Evolutionary conservation across 2,113 vertebrate genomes (phyloP).

Genomic region (Apteryx owenii): DNA sequence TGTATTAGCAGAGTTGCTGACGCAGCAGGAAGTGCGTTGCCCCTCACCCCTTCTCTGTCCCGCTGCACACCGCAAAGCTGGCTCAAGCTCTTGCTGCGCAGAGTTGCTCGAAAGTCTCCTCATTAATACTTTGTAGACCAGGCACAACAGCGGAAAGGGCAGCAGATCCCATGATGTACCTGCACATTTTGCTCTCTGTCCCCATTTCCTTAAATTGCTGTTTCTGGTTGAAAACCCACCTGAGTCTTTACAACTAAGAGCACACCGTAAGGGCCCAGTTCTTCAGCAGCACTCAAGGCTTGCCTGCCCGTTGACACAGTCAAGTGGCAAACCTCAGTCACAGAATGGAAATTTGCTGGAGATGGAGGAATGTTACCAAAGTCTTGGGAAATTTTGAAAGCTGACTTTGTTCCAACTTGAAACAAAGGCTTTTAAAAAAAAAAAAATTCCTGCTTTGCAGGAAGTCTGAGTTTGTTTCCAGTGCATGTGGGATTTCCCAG

Average conservation of each 20-base stretch:
- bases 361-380: background rate
- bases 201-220: background rate
- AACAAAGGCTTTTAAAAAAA: background rate
- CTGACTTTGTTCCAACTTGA: background rate
- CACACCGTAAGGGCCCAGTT: background rate
- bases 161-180: background rate
- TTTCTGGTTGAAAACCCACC: background rate
- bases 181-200: background rate
- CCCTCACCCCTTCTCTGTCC: background rate
- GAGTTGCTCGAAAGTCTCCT: background rate
- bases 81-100: background rate
- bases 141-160: background rate
- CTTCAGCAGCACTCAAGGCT: background rate
- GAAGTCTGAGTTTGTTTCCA: background rate
- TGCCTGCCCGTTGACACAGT: background rate
- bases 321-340: background rate
- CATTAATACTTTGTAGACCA: background rate
- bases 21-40: background rate
- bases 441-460: background rate
- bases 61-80: background rate
- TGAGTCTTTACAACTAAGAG: background rate
- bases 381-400: background rate
- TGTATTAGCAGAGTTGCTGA: constrained; percentile 17
- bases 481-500: background rate
- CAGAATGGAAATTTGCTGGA: background rate